Base-by-base conservation (phyloP, 2,113 vertebrate species). In the Oryzias javanicus region DNA sequence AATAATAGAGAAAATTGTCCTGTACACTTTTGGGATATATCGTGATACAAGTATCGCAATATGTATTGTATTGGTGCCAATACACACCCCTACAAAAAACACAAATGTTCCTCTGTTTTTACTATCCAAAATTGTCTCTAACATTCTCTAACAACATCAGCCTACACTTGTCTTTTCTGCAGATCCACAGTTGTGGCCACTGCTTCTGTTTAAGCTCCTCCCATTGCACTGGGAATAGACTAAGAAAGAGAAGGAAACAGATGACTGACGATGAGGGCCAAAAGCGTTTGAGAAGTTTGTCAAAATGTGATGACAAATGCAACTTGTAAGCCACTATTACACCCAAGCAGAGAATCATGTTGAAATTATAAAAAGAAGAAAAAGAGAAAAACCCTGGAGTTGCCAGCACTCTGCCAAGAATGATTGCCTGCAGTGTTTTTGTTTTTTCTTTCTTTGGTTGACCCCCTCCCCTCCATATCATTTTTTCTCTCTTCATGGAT, bases 271-370 rank as follows among this genome's bases (percentile, higher is more conserved):
- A 96, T 93, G 93, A 95, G 94, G 94, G 94, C 96, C 94, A 95
- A 89, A 95, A 94, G 92, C 93, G 93, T 95, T 94, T 92, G 92
- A 94, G 94, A 96, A 94, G 94, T 97, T 96, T 96, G 95, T 96
- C 94, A 95, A 95, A 95, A 98, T 93, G 92, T 93, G 93, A 95
- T 97, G 95, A 97, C 94, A 97, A 94, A 91, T 93, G 94, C 95
- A 96, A 95, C 97, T 94, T 96, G 94, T 94, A 95, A 94, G 93
- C 92, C 93, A 93, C 94, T 96, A 96, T 95, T 96, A 94, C 91
- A 92, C 90, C 93, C 93, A 40, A 92, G 94, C 92, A 93, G 93
- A 93, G 93, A 96, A 95, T 95, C 94, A 96, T 95, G 97, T 96
- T 96, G 93, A 96, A 95, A 98, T 96, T 94, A 94, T 92, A 94